These are phyloP conservation scores for Serilophus lunatus DNA, from an alignment of 2,113 vertebrate genomes.

Conservation along the genomic window DNA sequence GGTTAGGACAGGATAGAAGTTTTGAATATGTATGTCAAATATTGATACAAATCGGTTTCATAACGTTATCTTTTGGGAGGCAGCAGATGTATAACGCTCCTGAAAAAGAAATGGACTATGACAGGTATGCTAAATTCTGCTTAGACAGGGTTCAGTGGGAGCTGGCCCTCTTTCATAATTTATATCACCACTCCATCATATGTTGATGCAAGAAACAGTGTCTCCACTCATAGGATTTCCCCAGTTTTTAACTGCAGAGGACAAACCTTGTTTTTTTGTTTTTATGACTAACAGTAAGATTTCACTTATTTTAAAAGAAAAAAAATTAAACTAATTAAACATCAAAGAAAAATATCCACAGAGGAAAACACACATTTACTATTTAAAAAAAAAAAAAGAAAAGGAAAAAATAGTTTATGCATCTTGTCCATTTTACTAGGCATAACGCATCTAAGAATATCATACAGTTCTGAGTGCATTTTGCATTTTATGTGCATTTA, in stretches of 20 bases:
- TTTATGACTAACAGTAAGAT: neutral
- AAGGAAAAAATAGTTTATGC: neutral
- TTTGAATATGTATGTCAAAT: neutral
- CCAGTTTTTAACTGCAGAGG: neutral
- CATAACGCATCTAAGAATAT: neutral
- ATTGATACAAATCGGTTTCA: neutral
- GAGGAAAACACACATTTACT: neutral
- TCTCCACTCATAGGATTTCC: neutral
- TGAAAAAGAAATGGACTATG: constrained; percentile 41
- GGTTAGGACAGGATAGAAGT: neutral
- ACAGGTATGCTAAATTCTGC: constrained; percentile 48
- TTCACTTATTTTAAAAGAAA: neutral
- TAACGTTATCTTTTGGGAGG: neutral
- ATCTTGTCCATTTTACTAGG: neutral
- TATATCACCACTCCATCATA: neutral
- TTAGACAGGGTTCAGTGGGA: constrained; percentile 24
- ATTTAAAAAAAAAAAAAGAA: neutral
- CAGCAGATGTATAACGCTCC: neutral
- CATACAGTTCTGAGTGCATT: neutral
- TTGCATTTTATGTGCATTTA: neutral
- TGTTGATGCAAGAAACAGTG: neutral
- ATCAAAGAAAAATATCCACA: neutral
- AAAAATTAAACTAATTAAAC: neutral
- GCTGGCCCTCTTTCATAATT: constrained; percentile 23
- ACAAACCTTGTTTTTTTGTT: neutral